Base-by-base conservation (phyloP, 2,888 invertebrate genomes). In the Acronicta psi region DNA sequence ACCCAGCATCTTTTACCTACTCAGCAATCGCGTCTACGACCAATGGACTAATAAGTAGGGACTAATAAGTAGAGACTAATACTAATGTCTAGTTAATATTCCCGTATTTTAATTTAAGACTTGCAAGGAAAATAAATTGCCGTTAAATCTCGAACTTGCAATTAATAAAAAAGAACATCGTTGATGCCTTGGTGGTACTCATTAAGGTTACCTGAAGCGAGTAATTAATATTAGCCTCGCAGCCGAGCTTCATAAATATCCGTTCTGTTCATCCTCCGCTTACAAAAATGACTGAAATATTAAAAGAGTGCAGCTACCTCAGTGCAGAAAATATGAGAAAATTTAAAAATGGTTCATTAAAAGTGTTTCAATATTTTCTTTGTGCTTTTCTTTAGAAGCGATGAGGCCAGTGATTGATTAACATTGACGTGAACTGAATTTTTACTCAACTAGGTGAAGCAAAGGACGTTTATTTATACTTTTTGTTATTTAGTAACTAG, bases 141-240 rank as follows among this genome's bases (percentile, higher is more conserved):
- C 7, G 7, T 8, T 23, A 23, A 23, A 23, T 23, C 34, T 20
- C 34, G 36, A 54, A 36, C 10, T 23, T 9, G 13, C 44, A 37
- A 53, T 0, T 34, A 29, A 13, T 11, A 18, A 37, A 58, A n/a
- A 31, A 25, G 5, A 17, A 20, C 29, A 2, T 4, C 13, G 10
- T 2, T 17, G 2, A 9, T 17, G 44, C n/a, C n/a, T n/a, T 42
- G 43, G 25, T 23, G 44, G 43, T 31, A 20, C 46, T 50, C 40
- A 44, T 40, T 41, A 40, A 52, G 49, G 40, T 17, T 41, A 52
- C 38, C 45, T 58, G 31, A 40, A 46, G 42, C 29, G 42, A 10
- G 43, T 67, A 70, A 70, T 70, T 64, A 67, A 54, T 59, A 58
- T 53, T 31, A 53, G 34, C 51, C 49, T 51, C 43, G 47, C 23